Evolutionary conservation across 2,888 invertebrate species (phyloP).

Genomic region (Calliscelio sp.): DNA sequence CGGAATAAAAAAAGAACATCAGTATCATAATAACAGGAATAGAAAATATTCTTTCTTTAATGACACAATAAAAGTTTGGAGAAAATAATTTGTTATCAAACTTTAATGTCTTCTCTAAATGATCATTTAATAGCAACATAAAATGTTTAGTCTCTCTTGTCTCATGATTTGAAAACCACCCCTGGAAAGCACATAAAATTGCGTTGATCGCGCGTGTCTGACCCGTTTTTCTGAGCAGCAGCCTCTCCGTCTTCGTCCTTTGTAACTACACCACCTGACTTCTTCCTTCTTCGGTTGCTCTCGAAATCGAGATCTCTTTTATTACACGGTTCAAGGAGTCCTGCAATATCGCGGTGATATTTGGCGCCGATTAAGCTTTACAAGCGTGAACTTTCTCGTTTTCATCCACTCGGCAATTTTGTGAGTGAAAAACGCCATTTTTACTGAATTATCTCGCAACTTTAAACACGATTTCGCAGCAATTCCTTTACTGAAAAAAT

Average conservation of each 20-base stretch:
- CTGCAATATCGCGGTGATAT: conserved; percentile 62
- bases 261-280: conserved; percentile 33
- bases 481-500: no score
- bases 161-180: conserved; percentile 36
- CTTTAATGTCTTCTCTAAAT: no score
- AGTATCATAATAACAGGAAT: no score
- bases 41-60: no score
- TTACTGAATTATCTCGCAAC: conserved; percentile 53
- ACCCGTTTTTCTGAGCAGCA: conserved; percentile 49
- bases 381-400: conserved; percentile 67
- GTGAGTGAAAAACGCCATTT: conserved; percentile 54
- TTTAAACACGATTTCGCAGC: conserved; percentile 12
- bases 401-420: conserved; percentile 52
- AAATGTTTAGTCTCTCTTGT: conserved; percentile 10
- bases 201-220: conserved; percentile 68
- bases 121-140: neutral
- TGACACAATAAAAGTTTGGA: no score
- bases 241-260: conserved; percentile 21
- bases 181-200: conserved; percentile 49
- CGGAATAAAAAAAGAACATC: no score
- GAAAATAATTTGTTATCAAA: no score
- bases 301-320: conserved; percentile 69
- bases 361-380: conserved; percentile 66
- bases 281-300: conserved; percentile 44
- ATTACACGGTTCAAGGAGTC: conserved; percentile 70